A percentile compares a stretch with the other conserved stretches of the same genome.
Evolutionary conservation across 2,888 invertebrate species (phyloP).

Genomic region (Caenorhabditis wallacei): DNA sequence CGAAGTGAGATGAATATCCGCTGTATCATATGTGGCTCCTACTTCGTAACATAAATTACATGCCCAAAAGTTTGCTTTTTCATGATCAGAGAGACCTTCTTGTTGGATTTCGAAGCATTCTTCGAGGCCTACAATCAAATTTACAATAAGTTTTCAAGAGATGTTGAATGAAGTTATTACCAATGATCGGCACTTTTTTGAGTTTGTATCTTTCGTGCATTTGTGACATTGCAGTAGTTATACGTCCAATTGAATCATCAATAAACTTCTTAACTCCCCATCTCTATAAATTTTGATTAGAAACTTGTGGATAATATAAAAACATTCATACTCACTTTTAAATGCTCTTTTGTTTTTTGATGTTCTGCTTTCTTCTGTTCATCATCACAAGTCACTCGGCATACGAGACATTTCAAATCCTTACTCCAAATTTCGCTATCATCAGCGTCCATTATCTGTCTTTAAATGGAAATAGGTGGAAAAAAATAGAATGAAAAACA

Average conservation of each 20-base stretch:
- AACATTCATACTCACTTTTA: constrained; percentile 36
- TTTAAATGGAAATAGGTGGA: background rate
- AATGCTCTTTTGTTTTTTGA: background rate
- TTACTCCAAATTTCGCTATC: constrained; percentile 36
- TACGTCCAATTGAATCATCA: background rate
- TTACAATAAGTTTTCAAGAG: background rate
- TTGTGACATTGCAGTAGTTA: constrained; percentile 5
- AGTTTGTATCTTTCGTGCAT: constrained; percentile 54
- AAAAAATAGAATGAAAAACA: background rate
- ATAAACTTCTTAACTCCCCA: constrained; percentile 52
- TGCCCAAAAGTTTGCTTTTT: constrained; percentile 63
- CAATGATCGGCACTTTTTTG: constrained; percentile 32
- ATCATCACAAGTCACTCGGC: background rate
- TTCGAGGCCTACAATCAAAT: constrained; percentile 16
- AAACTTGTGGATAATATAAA: background rate
- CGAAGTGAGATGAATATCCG: constrained; percentile 68
- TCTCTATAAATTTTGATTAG: constrained; percentile 28
- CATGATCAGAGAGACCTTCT: constrained; percentile 2
- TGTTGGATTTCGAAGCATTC: constrained; percentile 37
- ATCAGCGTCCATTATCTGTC: constrained; percentile 17
- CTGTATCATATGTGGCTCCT: constrained; percentile 62
- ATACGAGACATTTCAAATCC: constrained; percentile 8
- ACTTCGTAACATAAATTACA: constrained; percentile 71
- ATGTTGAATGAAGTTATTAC: background rate
- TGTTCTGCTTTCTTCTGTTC: constrained; percentile 23